These are phyloP conservation scores for Ascaphus truei DNA, from an alignment of 2,113 vertebrate species.

Conservation along the genomic window DNA sequence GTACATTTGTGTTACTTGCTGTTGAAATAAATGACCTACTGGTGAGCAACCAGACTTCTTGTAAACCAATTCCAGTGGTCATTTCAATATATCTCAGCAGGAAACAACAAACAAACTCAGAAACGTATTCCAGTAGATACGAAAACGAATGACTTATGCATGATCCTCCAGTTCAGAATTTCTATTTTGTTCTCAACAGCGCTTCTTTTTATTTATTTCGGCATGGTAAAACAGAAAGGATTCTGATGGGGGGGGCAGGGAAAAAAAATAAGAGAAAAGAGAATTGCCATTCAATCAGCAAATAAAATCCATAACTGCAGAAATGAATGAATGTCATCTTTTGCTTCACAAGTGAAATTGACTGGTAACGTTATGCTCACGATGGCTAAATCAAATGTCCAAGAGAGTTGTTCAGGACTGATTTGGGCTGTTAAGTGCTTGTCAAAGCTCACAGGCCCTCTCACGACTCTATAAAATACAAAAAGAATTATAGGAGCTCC, in stretches of 20 bases:
- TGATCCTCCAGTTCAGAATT: not conserved
- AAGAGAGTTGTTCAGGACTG: slow-evolving; percentile 59
- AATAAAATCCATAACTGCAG: slow-evolving; percentile 44
- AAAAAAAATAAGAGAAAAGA: not conserved
- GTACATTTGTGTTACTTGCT: not conserved
- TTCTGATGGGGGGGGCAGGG: too few relatives aligned
- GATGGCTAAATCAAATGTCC: slow-evolving; percentile 69
- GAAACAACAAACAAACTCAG: slow-evolving; percentile 3
- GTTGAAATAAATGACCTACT: slow-evolving; percentile 17
- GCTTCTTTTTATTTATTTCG: slow-evolving; percentile 38
- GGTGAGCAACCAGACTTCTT: not conserved
- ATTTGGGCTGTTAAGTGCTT: slow-evolving; percentile 81
- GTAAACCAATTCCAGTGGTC: not conserved
- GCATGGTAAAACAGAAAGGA: not conserved
- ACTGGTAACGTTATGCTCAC: slow-evolving; percentile 51
- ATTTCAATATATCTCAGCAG: slow-evolving; percentile 5
- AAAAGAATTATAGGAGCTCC: slow-evolving; percentile 75
- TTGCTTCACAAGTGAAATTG: slow-evolving; percentile 51
- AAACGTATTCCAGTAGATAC: slow-evolving; percentile 43
- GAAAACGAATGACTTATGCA: slow-evolving; percentile 32
- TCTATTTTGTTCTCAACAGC: not conserved
- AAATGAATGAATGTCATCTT: slow-evolving; percentile 46
- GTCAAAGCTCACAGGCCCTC: slow-evolving; percentile 68
- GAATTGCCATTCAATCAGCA: slow-evolving; percentile 38
- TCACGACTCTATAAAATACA: slow-evolving; percentile 78